These are phyloP conservation scores for Patella pellucida DNA, from an alignment of 2,888 invertebrate genomes.

Conservation along the genomic window DNA sequence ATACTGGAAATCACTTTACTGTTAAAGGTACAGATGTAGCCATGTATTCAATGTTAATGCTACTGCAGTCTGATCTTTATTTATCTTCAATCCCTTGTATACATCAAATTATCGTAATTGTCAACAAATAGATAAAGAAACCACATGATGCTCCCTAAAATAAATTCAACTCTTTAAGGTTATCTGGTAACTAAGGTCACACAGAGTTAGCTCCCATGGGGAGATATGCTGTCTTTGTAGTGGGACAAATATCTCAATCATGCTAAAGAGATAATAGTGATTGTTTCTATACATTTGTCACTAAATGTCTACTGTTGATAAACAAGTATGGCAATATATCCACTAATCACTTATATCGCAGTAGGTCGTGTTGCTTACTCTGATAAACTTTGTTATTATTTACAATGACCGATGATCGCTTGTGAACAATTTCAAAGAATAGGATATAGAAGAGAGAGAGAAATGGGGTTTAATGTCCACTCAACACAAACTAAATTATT, in stretches of 20 bases:
- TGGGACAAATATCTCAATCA: constrained; percentile 5
- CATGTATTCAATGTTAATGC: too few species aligned
- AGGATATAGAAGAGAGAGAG: too few species aligned
- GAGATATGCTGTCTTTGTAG: neutral
- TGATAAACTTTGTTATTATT: neutral
- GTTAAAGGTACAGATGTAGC: too few species aligned
- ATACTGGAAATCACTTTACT: too few species aligned
- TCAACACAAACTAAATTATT: too few species aligned
- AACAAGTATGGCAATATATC: neutral
- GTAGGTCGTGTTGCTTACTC: neutral
- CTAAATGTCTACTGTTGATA: neutral
- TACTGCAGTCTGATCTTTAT: neutral
- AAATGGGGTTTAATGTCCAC: too few species aligned
- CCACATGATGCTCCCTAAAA: neutral
- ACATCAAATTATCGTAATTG: constrained; percentile 7
- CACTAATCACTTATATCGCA: neutral
- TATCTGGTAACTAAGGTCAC: constrained; percentile 7
- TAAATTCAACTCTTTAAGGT: constrained; percentile 1
- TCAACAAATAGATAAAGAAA: constrained; percentile 5
- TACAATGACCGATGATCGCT: too few species aligned
- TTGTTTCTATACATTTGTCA: neutral
- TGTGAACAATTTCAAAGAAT: too few species aligned
- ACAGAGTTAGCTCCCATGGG: neutral
- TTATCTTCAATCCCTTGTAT: constrained; percentile 6
- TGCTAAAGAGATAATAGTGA: neutral